These are phyloP conservation scores for Lissocephala sabroskyi DNA, from an alignment of 2,888 invertebrate species.

Conservation along the genomic window DNA sequence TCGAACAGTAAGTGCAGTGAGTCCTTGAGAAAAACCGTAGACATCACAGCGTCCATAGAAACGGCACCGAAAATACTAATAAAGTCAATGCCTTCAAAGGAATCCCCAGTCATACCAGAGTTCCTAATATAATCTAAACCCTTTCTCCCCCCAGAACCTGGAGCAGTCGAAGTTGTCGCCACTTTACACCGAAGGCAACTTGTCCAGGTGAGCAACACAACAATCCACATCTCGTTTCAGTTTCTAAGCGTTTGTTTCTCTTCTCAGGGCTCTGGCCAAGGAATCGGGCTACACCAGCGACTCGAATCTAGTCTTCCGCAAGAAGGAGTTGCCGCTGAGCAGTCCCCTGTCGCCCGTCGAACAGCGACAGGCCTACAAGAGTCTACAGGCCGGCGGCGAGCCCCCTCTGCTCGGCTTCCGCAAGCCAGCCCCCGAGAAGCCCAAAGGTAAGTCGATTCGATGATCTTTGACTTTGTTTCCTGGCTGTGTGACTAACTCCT, in stretches of 20 bases:
- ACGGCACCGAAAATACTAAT: constrained; percentile 45
- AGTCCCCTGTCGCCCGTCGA: constrained; percentile 85
- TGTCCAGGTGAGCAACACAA: constrained; percentile 79
- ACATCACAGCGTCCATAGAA: constrained; percentile 37
- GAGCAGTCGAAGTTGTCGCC: constrained; percentile 81
- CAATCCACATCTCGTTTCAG: neutral
- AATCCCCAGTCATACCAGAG: too few relatives aligned
- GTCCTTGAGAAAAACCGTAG: constrained; percentile 13
- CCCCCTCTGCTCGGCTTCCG: constrained; percentile 93
- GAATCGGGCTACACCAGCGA: constrained; percentile 94
- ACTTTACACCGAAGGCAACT: constrained; percentile 81
- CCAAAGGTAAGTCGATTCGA: constrained; percentile 77
- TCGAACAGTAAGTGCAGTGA: constrained; percentile 76
- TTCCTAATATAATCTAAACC: too few relatives aligned
- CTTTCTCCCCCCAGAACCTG: constrained; percentile 77
- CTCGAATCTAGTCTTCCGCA: constrained; percentile 88
- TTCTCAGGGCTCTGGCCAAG: constrained; percentile 83
- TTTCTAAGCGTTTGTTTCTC: neutral
- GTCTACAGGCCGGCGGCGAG: constrained; percentile 94
- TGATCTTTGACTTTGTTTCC: constrained; percentile 10
- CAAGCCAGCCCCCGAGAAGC: constrained; percentile 89
- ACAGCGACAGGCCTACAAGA: constrained; percentile 87
- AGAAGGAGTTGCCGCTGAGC: constrained; percentile 79
- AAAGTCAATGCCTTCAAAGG: constrained; percentile 11
- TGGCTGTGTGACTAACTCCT: constrained; percentile 25